Conservation (phyloP, 2,888 invertebrate genomes). For the Sicus ferrugineus region DNA sequence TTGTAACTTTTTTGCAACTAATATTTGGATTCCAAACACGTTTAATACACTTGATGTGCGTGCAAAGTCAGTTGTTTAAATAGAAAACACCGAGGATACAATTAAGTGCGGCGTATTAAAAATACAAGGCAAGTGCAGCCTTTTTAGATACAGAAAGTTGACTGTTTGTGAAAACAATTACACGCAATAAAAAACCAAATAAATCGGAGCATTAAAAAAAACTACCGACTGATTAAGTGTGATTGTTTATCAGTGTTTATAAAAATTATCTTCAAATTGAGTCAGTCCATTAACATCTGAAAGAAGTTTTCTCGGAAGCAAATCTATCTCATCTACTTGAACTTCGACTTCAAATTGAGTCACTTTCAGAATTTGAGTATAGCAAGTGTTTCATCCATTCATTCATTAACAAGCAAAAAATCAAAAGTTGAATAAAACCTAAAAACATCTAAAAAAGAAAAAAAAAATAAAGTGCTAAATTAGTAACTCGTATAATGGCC, state of each 20-base stretch:
- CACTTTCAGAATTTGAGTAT: neutral
- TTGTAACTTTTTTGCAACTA: neutral
- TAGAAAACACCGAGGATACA: too few species aligned
- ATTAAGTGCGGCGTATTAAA: too few species aligned
- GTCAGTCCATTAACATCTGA: too few species aligned
- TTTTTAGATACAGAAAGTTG: too few species aligned
- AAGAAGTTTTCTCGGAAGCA: too few species aligned
- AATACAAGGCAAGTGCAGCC: too few species aligned
- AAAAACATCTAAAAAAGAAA: slow-evolving; percentile 26
- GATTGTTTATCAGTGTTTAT: slow-evolving; percentile 13
- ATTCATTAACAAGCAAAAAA: neutral
- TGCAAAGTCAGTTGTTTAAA: too few species aligned
- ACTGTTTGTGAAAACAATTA: too few species aligned
- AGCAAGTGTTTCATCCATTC: neutral
- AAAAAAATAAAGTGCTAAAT: slow-evolving; percentile 31
- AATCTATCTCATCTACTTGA: too few species aligned
- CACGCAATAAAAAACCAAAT: too few species aligned
- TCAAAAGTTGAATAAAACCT: too few species aligned
- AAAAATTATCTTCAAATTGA: slow-evolving; percentile 7
- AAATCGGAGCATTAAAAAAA: too few species aligned
- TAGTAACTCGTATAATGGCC: slow-evolving; percentile 61
- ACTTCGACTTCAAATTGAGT: neutral
- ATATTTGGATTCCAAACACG: neutral
- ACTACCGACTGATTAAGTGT: neutral
- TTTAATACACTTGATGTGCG: neutral